phyloP scores from a whole-genome alignment of 2,113 vertebrate genomes.

The Orcinus orca region DNA sequence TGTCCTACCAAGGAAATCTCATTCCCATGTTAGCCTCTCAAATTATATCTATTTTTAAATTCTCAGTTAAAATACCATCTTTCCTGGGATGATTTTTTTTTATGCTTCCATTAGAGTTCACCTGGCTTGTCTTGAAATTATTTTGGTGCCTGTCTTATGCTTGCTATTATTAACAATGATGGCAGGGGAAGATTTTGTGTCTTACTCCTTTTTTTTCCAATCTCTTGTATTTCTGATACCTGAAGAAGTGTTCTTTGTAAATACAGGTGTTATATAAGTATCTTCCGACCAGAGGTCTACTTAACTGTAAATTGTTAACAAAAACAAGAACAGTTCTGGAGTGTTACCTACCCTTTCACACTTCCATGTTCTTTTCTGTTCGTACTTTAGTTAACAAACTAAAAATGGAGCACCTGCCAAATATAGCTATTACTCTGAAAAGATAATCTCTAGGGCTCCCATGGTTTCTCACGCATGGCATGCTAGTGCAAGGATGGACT shows the following conservation, averaged over 20 bases:
- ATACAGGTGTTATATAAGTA: neutral
- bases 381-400: neutral
- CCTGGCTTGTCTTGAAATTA: neutral
- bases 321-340: neutral
- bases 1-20: neutral
- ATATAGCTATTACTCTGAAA: neutral
- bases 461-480: neutral
- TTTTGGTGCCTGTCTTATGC: neutral
- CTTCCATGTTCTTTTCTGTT: neutral
- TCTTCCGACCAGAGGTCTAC: neutral
- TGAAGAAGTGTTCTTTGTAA: neutral
- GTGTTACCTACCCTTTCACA: neutral
- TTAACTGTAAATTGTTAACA: neutral
- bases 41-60: neutral
- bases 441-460: neutral
- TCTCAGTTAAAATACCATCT: neutral
- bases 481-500: neutral
- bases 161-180: neutral
- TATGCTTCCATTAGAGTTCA: neutral
- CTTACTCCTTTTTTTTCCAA: neutral
- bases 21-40: neutral
- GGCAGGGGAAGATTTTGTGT: fast-evolving
- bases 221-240: neutral
- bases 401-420: neutral
- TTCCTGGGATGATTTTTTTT: neutral